phyloP scores from a whole-genome alignment of 2,113 vertebrate species.

The Suncus etruscus region DNA sequence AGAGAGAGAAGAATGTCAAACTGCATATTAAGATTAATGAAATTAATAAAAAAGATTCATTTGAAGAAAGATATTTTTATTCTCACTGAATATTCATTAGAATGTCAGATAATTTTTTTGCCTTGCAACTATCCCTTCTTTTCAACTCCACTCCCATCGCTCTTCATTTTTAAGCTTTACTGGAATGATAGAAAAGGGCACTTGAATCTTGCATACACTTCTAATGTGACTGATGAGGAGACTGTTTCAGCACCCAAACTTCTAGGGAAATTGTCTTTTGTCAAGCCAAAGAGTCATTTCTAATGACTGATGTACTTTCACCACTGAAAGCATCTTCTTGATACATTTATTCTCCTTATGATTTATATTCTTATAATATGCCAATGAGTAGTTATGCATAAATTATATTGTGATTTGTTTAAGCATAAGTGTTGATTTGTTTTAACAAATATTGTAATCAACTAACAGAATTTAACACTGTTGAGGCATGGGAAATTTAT shows the following conservation, averaged over 20 bases:
- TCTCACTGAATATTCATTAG: not conserved
- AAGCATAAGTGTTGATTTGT: constrained; percentile 5
- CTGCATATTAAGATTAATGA: constrained; percentile 24
- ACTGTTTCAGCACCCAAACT: not conserved
- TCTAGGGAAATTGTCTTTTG: not conserved
- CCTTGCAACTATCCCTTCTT: accelerated
- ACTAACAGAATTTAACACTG: not conserved
- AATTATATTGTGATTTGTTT: constrained; percentile 4
- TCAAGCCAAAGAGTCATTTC: not conserved
- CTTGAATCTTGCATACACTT: not conserved
- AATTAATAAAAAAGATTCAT: not conserved
- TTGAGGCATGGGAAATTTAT: no score
- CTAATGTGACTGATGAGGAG: not conserved
- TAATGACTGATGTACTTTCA: constrained; percentile 15
- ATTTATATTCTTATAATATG: not conserved
- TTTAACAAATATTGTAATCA: constrained; percentile 31
- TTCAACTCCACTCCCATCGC: not conserved
- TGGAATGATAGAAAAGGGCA: not conserved
- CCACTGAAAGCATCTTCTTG: not conserved
- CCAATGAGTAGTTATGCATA: not conserved
- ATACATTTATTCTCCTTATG: constrained; percentile 4
- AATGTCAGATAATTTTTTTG: not conserved
- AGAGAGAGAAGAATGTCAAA: no score
- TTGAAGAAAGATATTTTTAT: not conserved
- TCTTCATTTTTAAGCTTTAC: not conserved